phyloP scores from a whole-genome alignment of 2,888 invertebrate species.

The Melanotus villosus region DNA sequence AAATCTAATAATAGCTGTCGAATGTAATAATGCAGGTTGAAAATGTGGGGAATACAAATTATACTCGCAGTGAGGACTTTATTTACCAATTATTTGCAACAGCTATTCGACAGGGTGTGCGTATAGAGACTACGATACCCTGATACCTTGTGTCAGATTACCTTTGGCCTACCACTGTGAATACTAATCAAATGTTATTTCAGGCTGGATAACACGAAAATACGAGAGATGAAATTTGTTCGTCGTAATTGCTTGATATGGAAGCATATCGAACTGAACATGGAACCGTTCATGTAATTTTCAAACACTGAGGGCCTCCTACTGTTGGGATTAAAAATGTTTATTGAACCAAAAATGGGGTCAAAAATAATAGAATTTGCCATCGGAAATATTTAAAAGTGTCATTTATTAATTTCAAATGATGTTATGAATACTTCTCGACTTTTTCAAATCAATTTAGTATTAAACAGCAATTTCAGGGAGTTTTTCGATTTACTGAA shows the following conservation, averaged over 20 bases:
- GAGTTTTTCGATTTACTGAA: too few relatives aligned
- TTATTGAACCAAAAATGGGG: too few relatives aligned
- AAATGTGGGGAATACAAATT: background rate
- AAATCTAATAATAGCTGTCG: background rate
- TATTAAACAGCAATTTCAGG: too few relatives aligned
- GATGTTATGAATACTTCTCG: too few relatives aligned
- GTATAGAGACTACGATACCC: slow-evolving; percentile 8
- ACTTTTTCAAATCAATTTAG: too few relatives aligned
- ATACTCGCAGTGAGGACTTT: slow-evolving; percentile 6
- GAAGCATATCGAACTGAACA: slow-evolving; percentile 8
- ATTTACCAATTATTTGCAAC: slow-evolving; percentile 19
- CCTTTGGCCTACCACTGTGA: slow-evolving; percentile 17
- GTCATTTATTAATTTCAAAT: too few relatives aligned
- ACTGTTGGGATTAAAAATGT: background rate
- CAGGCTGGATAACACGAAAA: slow-evolving; percentile 21
- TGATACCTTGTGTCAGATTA: slow-evolving; percentile 19
- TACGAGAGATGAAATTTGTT: slow-evolving; percentile 15
- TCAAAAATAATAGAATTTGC: too few relatives aligned
- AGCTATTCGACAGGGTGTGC: slow-evolving; percentile 8
- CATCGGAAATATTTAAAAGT: too few relatives aligned
- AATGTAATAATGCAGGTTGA: background rate
- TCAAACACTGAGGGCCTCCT: background rate
- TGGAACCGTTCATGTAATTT: background rate
- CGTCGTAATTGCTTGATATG: background rate
- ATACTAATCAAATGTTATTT: slow-evolving; percentile 23